Percentiles rank a stretch among this genome's conserved stretches.
Evolutionary conservation across 2,113 vertebrate genomes (phyloP).

Genomic region (Syrrhaptes paradoxus): DNA sequence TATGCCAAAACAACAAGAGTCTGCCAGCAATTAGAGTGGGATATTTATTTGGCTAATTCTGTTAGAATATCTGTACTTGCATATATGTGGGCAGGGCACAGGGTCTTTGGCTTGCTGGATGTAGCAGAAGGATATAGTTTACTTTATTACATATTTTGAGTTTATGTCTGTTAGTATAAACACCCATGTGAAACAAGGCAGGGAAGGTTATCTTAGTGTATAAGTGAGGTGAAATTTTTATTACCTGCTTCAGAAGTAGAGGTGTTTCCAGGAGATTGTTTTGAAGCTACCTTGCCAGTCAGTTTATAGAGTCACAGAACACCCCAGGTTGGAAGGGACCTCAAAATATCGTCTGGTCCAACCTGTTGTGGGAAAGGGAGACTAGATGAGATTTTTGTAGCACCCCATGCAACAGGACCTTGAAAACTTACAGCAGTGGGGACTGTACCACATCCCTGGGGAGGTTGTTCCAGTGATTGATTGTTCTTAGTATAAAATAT

Average conservation of each 20-base stretch:
- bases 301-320: not conserved
- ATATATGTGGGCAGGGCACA: not conserved
- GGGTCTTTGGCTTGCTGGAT: not conserved
- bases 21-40: not conserved
- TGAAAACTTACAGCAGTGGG: not conserved
- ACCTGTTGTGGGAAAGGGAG: not conserved
- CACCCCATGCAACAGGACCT: fast-evolving
- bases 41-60: not conserved
- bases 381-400: not conserved
- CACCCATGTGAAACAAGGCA: not conserved
- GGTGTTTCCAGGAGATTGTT: not conserved
- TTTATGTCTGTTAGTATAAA: not conserved
- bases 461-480: not conserved
- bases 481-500: not conserved
- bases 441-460: fast-evolving
- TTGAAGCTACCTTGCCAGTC: not conserved
- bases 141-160: not conserved
- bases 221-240: not conserved
- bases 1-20: not conserved
- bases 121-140: not conserved
- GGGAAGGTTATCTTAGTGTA: not conserved
- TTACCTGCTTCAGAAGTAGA: not conserved
- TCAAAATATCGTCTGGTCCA: not conserved
- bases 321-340: not conserved
- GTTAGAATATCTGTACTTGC: not conserved